These are phyloP conservation scores for Notamacropus eugenii DNA, from an alignment of 2,797 vertebrate genomes.

Conservation along the genomic window DNA sequence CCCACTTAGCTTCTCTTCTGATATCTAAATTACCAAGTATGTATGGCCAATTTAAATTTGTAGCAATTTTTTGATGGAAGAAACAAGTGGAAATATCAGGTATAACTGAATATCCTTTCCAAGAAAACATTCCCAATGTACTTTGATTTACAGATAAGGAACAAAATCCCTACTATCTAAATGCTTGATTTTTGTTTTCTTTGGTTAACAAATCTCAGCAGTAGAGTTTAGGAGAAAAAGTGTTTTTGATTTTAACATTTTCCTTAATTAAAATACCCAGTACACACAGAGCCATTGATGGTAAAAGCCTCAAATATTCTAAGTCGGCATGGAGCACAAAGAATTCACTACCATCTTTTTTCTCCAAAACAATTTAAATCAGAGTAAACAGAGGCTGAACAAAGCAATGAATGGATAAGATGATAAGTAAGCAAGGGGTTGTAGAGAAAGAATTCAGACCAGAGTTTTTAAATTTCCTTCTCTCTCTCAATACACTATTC, in stretches of 20 bases:
- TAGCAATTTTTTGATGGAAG: constrained; percentile 45
- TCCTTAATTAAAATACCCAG: background rate
- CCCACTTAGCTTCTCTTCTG: background rate
- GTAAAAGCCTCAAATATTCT: background rate
- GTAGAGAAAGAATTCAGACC: background rate
- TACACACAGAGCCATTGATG: background rate
- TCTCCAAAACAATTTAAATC: background rate
- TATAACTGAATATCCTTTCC: constrained; percentile 49
- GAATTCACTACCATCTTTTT: background rate
- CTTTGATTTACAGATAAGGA: background rate
- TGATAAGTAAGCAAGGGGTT: background rate
- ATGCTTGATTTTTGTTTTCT: constrained; percentile 1
- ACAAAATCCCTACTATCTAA: constrained; percentile 10
- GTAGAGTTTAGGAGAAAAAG: constrained; percentile 24
- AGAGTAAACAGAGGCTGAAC: background rate
- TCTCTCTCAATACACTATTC: background rate
- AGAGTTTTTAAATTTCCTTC: background rate
- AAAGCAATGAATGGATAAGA: background rate
- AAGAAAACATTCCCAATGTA: background rate
- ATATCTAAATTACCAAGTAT: background rate
- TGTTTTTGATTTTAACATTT: background rate
- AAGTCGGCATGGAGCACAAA: background rate
- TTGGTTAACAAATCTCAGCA: background rate
- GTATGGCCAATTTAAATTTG: background rate
- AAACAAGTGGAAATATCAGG: constrained; percentile 66